Percentiles rank a stretch among this genome's conserved stretches.
These are phyloP conservation scores for Squalus acanthias DNA, from an alignment of 2,797 vertebrate species.

Conservation along the genomic window DNA sequence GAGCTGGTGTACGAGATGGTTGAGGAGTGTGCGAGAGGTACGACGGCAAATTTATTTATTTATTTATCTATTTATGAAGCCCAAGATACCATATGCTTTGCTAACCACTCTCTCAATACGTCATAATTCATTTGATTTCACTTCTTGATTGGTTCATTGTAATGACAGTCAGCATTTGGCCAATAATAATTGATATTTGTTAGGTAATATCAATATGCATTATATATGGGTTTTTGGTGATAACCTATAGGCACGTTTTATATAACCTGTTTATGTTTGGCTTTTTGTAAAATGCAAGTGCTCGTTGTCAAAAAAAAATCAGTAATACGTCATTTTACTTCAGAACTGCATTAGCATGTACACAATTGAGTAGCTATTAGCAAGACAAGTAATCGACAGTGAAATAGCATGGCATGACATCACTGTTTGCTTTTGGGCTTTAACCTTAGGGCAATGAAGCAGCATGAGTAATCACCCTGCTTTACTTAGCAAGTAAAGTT, in stretches of 20 bases:
- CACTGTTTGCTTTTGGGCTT: neutral
- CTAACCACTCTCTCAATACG: neutral
- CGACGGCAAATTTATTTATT: too few relatives aligned
- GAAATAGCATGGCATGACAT: neutral
- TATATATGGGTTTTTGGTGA: neutral
- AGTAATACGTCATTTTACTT: neutral
- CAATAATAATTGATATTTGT: neutral
- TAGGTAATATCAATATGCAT: neutral
- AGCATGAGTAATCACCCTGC: neutral
- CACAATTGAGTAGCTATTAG: neutral
- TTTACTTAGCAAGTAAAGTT: neutral
- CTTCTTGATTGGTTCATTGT: neutral
- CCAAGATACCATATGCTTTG: too few relatives aligned
- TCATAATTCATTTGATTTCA: neutral
- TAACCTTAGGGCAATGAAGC: neutral
- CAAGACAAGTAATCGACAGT: neutral
- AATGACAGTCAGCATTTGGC: neutral
- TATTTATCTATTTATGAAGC: too few relatives aligned
- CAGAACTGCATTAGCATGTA: neutral
- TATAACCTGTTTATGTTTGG: neutral
- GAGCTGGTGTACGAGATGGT: too few relatives aligned
- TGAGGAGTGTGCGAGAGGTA: too few relatives aligned
- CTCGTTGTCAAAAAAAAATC: neutral
- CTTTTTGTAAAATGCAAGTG: neutral
- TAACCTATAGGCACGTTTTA: neutral